Base-by-base conservation (phyloP, 35 echinoderm and acorn worm genomes). In the Ptychodera flava region DNA sequence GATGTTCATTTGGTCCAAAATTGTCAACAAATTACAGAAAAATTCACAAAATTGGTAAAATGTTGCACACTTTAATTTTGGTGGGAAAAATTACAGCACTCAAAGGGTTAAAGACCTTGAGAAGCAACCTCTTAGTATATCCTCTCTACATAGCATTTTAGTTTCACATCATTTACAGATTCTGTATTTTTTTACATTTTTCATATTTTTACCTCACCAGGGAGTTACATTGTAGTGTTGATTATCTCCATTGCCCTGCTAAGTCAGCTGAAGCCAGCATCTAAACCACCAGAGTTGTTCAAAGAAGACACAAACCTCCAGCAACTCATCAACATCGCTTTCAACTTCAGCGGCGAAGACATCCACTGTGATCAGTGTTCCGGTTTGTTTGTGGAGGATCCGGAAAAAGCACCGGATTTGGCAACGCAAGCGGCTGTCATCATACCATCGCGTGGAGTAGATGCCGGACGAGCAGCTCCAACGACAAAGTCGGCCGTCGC, bases 331-430 rank as follows among this genome's bases (percentile, higher is more conserved):
- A 92, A 93, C 80, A 36, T 97, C 2, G 92, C 92, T 22, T 93
- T 91, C 78, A 93, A 97, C 88, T 92, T 93, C 78, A 93, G 92
- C 33, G 90, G 89, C 35, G 76, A 86, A 33, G 92, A 97, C 53
- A 92, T 97, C 85, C 29, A 30, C 77, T 97, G 95, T 77, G 86
- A 79, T 28, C 37, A 77, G 0, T 97, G 95, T 78, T 97, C 95
- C 15, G 95, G 95, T 10, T 93, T 93, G 64, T 38, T 36, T 16
- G 76, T 86, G 64, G 35, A 76, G 0, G 77, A 64, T 22, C 45
- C 45, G 22, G 45, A 64, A 12, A 64, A 64, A 64, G 6, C 22
- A 64, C 45, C 45, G 45, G 22, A 6, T 64, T 6, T 6, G 6
- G 6, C 45, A 64, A 64, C 45, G 22, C 45, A 64, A 64, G 6